Evolutionary conservation across 2,888 invertebrate genomes (phyloP), one percentile per base, ranked within the genome.

Genomic region (Mythimna impura): DNA sequence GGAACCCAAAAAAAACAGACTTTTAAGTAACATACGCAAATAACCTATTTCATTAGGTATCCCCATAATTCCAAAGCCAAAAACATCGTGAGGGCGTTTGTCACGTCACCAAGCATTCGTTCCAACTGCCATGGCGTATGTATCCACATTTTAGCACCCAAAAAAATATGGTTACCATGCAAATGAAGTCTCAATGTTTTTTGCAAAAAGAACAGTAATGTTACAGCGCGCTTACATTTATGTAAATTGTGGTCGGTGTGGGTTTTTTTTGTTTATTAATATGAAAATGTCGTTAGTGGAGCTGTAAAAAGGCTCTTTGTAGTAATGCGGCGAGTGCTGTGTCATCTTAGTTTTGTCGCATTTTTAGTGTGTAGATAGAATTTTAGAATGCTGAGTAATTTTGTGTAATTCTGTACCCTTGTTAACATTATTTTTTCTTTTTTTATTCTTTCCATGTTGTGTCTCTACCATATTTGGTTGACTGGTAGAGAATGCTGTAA

Each of bases 91-190:
- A 6, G 25, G 25, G 47, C 25, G 25, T 63, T 20, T 47, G 20
- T 69, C 20, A 36, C 17, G 25, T 10, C 57, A 25, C n/a, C 4
- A 57, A 34, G 36, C 20, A n/a, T 30, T 2, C 65, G 71, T 36
- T 7, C 2, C 62, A 65, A 65, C 14, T 76, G 0, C 5, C 1
- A 9, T 7, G 17, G 57, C 65, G 69, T 78, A 69, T 70, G 66
- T 85, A 0, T 14, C 22, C 34, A 77, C 68, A 71, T 60, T 78
- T 71, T 80, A 63, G 64, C 71, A 71, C 62, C 66, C 52, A 83
- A 80, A 83, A 84, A 83, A 80, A 85, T 77, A 75, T 79, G 86
- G 78, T 84, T 82, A 83, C 76, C 25, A 85, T 85, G 86, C 78
- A 86, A 86, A 85, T 86, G 80, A 82, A 86, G 76, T 76, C 80